Conservation (phyloP, 2,797 vertebrate species). For the Peromyscus melanophrys region DNA sequence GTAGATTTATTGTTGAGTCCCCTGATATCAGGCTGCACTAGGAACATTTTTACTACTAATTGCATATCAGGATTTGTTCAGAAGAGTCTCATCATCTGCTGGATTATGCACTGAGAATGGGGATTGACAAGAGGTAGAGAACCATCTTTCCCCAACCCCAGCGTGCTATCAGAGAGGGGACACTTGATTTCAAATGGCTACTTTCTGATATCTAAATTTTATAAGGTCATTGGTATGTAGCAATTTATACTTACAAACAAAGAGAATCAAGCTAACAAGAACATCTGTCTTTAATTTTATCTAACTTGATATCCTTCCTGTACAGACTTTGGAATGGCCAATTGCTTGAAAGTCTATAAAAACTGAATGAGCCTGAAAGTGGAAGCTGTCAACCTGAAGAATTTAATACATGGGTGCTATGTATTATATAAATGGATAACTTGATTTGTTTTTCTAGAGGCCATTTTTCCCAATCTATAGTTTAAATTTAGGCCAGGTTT, state of each 20-base stretch:
- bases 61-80: neutral
- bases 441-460: neutral
- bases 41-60: neutral
- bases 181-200: neutral
- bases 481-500: neutral
- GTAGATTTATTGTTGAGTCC: neutral
- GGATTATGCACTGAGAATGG: neutral
- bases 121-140: neutral
- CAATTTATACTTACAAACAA: neutral
- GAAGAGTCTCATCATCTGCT: neutral
- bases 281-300: neutral
- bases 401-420: neutral
- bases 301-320: neutral
- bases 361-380: neutral
- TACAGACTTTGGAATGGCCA: neutral
- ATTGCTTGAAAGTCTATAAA: neutral
- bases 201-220: neutral
- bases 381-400: neutral
- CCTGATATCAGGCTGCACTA: neutral
- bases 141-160: neutral
- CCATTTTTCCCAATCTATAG: neutral
- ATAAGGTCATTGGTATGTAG: neutral
- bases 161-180: neutral
- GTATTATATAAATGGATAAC: neutral
- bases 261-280: neutral